Base-by-base conservation (phyloP, 2,113 vertebrate species). In the Microcebus jonahi region DNA sequence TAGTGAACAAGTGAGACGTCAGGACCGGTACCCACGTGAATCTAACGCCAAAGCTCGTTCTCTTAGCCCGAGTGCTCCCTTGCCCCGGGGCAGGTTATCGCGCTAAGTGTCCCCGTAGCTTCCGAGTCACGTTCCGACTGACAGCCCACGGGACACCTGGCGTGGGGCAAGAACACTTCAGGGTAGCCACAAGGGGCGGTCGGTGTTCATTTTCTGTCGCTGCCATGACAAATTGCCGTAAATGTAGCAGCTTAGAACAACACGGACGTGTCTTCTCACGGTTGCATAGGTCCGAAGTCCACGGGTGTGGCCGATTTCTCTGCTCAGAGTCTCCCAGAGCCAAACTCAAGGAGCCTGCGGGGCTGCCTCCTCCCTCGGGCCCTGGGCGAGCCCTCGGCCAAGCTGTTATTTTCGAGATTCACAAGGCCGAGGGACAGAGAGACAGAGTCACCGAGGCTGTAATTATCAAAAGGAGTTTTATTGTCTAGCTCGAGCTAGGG, bases 51-150 rank as follows among this genome's bases (percentile, higher is more conserved):
- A 57, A 2, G 12, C 39, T 10, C 4, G 14, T 14, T 18, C 42
- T 17, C 0, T 25, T 21, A 2, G 4, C 57, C 70, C 13, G 59
- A 5, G 0, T 1, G 34, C 67, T 13, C 0, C n/a, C 2, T 11
- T 18, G 75, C 50, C 73, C 50, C 5, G 0, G 53, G 3, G n/a
- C 12, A 20, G 0, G 0, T 0, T 31, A 3, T 0, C 7, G 3
- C 9, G 5, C 34, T 0, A 4, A 3, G 2, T 5, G 2, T 36
- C 36, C 5, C 2, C 0, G 1, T 3, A 12, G 39, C 61, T 12
- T 48, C 63, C 29, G 23, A 73, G 53, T 67, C 65, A 6, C 42
- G 0, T 10, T 21, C 12, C 3, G 34, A 9, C 55, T 17, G 20
- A 18, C 53, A 81, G 20, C 25, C 23, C 39, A 14, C 6, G 0